Conservation (phyloP, 2,888 invertebrate genomes). For the Julus scandinavius region DNA sequence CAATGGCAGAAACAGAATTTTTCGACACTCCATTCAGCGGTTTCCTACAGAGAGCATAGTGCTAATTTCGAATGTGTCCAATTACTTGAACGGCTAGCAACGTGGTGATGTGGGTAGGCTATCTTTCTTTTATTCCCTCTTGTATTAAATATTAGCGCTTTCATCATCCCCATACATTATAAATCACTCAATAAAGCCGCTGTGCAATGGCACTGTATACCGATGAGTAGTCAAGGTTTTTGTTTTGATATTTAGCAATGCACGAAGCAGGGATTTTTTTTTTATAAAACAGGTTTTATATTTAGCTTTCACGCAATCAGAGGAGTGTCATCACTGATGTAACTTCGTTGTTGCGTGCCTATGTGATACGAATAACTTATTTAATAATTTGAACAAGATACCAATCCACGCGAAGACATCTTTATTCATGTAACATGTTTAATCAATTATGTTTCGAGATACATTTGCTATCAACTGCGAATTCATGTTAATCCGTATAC, state of each 20-base stretch:
- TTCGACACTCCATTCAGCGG: neutral
- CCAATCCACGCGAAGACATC: neutral
- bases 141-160: neutral
- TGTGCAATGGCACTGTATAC: neutral
- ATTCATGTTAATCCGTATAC: too few relatives aligned
- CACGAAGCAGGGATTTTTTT: neutral
- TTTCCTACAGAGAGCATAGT: neutral
- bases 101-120: neutral
- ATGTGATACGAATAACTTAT: constrained; percentile 1
- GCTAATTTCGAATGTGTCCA: neutral
- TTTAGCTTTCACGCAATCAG: neutral
- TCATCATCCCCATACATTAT: neutral
- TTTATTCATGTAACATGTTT: neutral
- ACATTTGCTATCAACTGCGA: too few relatives aligned
- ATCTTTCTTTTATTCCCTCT: neutral
- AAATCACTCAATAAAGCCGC: neutral
- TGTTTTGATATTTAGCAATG: neutral
- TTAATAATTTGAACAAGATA: neutral
- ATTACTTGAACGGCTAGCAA: neutral
- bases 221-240: neutral
- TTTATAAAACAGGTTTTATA: neutral
- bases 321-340: constrained; percentile 22
- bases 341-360: neutral
- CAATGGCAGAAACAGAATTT: neutral
- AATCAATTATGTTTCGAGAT: too few relatives aligned